Conservation (phyloP, 2,888 invertebrate species). For the Eupithecia inturbata region DNA sequence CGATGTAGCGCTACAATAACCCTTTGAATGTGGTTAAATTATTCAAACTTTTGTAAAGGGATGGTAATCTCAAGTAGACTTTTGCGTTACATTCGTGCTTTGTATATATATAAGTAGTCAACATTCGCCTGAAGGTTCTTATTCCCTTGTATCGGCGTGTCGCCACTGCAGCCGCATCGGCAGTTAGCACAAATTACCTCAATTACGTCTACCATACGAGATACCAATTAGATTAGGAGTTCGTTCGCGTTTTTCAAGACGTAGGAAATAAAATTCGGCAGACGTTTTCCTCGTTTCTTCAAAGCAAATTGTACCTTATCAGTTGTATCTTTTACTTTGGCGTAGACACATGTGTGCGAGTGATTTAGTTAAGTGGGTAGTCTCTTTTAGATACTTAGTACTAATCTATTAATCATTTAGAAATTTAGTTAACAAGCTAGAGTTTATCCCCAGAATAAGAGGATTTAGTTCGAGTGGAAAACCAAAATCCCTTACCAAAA, state of each 20-base stretch:
- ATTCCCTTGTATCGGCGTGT: conserved; percentile 42
- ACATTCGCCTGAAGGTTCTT: background rate
- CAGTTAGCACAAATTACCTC: conserved; percentile 68
- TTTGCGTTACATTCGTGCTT: background rate
- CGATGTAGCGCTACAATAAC: background rate
- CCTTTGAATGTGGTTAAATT: background rate
- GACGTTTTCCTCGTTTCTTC: conserved; percentile 17
- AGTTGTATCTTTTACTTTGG: conserved; percentile 2
- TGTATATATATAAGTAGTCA: background rate
- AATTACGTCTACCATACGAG: conserved; percentile 62
- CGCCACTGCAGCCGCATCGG: conserved; percentile 47
- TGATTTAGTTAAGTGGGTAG: conserved; percentile 9
- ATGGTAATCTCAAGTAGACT: background rate
- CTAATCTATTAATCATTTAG: background rate
- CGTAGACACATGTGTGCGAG: conserved; percentile 1
- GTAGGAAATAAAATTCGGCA: conserved; percentile 29
- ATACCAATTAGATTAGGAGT: conserved; percentile 68
- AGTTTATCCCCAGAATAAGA: background rate
- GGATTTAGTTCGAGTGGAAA: background rate
- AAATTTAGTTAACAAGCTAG: background rate
- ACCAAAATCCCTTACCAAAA: conserved; percentile 4
- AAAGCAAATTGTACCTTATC: conserved; percentile 4
- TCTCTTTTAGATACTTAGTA: background rate
- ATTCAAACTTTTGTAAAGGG: background rate
- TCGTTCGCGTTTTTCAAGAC: conserved; percentile 47